Evolutionary conservation across 1,140 invertebrate species (phyloP).

Genomic region (Camponotus floridanus): DNA sequence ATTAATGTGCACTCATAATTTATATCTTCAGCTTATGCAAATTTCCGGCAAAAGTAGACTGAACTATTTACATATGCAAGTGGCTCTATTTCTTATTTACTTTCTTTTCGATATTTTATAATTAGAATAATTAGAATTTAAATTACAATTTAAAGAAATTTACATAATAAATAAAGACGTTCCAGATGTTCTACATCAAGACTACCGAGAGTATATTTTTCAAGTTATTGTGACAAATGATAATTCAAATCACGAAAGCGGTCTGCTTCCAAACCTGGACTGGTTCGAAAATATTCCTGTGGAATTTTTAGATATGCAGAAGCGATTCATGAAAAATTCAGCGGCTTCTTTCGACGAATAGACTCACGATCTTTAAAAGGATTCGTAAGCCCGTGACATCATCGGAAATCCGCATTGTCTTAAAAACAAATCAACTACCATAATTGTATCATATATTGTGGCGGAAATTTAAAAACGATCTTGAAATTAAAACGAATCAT

Average conservation of each 20-base stretch:
- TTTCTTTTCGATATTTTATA: background rate
- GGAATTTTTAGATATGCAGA: background rate
- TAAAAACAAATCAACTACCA: conserved; percentile 9
- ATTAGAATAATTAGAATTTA: background rate
- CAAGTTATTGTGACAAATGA: background rate
- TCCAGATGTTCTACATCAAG: background rate
- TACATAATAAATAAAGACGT: background rate
- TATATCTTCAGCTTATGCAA: background rate
- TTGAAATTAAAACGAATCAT: conserved; percentile 38
- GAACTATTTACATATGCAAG: too few species aligned
- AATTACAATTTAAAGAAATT: background rate
- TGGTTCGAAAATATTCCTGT: background rate
- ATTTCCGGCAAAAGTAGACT: background rate
- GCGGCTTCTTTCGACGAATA: background rate
- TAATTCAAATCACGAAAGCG: background rate
- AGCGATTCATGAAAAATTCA: conserved; percentile 36
- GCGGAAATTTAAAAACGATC: background rate
- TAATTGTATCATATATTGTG: background rate
- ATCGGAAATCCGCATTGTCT: background rate
- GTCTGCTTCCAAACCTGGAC: background rate
- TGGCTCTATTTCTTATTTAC: background rate
- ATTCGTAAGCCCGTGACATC: conserved; percentile 6
- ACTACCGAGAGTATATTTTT: background rate
- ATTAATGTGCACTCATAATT: background rate
- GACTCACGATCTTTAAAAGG: background rate